Base-by-base conservation (phyloP, 2,888 invertebrate species). In the Rhyacophila evoluta region DNA sequence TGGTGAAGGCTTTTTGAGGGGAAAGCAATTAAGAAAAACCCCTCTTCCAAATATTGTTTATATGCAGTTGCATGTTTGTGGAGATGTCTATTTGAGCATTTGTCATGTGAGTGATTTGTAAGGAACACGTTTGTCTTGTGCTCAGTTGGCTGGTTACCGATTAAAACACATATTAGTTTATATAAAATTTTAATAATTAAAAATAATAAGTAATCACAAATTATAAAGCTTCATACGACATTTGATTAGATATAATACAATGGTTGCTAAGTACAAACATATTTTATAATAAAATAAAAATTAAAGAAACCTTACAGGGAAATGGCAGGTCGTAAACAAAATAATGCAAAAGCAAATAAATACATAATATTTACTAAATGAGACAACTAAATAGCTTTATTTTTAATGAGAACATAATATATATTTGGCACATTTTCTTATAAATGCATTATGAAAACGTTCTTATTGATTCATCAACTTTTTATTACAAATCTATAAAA, bases 391-490 rank as follows among this genome's bases (percentile, higher is more conserved):
- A 10, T 55, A 10, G 1, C 19, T 55, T 8, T 55, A 55, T 15
- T 41, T 25, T 33, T 55, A 8, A 55, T 8, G 55, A 55, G 25
- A 55, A 55, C 55, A 55, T 55, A 55, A 55, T n/a, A n/a, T n/a
- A 55, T 55, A 55, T 55, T 55, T 55, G 55, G 55, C 55, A 55
- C 55, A 55, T 55, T 55, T 2, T 55, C 29, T 41, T 19, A 55
- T 55, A 55, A 55, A 55, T 55, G 55, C 55, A 55, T 55, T 55
- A 55, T 15, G 15, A 41, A 41, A 19, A 41, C 12, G 19, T 41
- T 41, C 15, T 15, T 41, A 41, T 8, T 12, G 15, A 15, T 1
- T 1, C 25, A 10, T 55, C 55, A 1, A 15, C 41, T 41, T 15
- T 41, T 6, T 41, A n/a, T n/a, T n/a, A n/a, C n/a, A 5, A 41